phyloP scores from a whole-genome alignment of 1,140 invertebrate genomes.

The Propsilocerus akamusi region DNA sequence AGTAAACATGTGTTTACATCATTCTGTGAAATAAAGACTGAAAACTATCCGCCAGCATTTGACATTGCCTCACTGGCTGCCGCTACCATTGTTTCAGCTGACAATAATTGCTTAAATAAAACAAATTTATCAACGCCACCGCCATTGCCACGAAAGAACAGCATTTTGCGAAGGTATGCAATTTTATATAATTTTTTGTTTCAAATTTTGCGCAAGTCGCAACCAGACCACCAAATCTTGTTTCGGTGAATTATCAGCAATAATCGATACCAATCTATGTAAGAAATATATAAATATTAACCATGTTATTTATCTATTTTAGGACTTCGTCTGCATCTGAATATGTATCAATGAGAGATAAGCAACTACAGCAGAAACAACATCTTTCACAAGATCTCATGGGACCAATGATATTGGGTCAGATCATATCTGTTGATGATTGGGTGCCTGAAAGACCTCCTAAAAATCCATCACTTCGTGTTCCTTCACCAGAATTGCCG shows the following conservation, averaged over 20 bases:
- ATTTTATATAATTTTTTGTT: too few species aligned
- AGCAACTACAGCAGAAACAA: constrained; percentile 8
- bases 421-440: constrained; percentile 42
- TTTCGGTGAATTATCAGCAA: too few species aligned
- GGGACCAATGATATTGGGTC: constrained; percentile 41
- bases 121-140: constrained; percentile 22
- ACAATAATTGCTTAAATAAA: too few species aligned
- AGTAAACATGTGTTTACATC: neutral
- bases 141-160: constrained; percentile 22
- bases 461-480: constrained; percentile 48
- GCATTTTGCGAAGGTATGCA: constrained; percentile 7
- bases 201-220: too few species aligned
- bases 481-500: constrained; percentile 53
- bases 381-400: constrained; percentile 32
- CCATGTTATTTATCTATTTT: neutral
- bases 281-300: too few species aligned
- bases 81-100: too few species aligned
- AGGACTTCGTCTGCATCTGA: constrained; percentile 19
- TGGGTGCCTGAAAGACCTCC: constrained; percentile 48
- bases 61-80: constrained; percentile 5
- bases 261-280: too few species aligned
- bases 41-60: neutral
- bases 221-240: too few species aligned
- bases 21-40: constrained; percentile 2
- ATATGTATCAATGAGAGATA: constrained; percentile 20